Evolutionary conservation across 2,113 vertebrate genomes (phyloP).

Genomic region (Dolichallabes microphthalmus): DNA sequence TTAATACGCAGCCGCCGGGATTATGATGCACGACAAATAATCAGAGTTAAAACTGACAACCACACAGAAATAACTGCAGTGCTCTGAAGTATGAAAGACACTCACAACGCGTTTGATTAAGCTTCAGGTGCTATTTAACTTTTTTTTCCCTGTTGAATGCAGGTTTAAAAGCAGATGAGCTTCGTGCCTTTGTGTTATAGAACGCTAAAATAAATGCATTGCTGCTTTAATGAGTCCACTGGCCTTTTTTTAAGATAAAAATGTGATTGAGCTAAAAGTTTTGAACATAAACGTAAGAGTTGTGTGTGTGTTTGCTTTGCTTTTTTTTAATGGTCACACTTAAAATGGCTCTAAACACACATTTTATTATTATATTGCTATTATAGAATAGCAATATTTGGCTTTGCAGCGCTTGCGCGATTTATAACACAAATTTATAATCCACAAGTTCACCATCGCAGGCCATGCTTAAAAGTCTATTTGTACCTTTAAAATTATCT

Average conservation of each 20-base stretch:
- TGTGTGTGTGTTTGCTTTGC: not conserved
- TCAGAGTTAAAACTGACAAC: not conserved
- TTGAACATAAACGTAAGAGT: not conserved
- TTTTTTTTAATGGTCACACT: not conserved
- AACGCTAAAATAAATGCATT: not conserved
- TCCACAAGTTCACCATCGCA: not conserved
- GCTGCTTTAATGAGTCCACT: not conserved
- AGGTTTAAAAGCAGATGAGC: not conserved
- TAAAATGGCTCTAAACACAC: not conserved
- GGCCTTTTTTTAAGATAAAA: not conserved
- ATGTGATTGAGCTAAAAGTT: not conserved
- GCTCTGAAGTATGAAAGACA: not conserved
- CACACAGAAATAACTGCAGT: not conserved
- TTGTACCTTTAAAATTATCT: too few species aligned
- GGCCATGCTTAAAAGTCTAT: not conserved
- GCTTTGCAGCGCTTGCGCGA: not conserved
- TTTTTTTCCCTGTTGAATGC: not conserved
- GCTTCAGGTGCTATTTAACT: not conserved
- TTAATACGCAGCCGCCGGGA: not conserved
- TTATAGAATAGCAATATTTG: not conserved
- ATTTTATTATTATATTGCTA: not conserved
- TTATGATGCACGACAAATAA: not conserved
- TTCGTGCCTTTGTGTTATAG: too few species aligned
- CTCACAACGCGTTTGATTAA: not conserved
- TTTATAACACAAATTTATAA: not conserved